phyloP scores from a whole-genome alignment of 2,888 invertebrate species.

The Tetheella fluctuosa region DNA sequence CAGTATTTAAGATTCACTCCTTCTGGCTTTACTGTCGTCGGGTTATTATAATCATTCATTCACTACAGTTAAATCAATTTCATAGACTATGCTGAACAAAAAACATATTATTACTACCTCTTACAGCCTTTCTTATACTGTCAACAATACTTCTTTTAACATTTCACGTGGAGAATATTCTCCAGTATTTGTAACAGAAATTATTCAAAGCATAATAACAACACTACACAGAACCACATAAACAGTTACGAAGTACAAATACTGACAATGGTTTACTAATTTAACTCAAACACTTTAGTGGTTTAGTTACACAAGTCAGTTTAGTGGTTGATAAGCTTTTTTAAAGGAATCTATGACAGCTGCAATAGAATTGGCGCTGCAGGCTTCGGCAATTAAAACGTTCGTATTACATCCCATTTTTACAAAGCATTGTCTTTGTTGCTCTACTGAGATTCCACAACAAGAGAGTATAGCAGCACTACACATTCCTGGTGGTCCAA shows the following conservation, averaged over 20 bases:
- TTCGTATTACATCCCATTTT: conserved; percentile 48
- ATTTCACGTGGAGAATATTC: conserved; percentile 35
- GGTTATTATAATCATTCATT: no score
- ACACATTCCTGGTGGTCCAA: conserved; percentile 46
- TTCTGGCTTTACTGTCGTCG: not conserved
- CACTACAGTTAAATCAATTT: no score
- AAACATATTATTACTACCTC: no score
- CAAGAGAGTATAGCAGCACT: conserved; percentile 64
- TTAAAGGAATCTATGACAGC: conserved; percentile 53
- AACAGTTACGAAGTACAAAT: conserved; percentile 37
- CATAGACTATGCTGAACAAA: no score
- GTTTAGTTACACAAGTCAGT: no score
- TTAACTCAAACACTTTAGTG: conserved; percentile 14
- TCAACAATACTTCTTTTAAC: conserved; percentile 27
- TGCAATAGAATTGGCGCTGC: conserved; percentile 44
- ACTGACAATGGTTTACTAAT: conserved; percentile 43
- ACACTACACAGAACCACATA: conserved; percentile 27
- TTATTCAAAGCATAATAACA: not conserved
- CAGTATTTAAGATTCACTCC: not conserved
- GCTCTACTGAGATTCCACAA: conserved; percentile 43
- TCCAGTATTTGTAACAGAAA: not conserved
- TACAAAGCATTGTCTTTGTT: conserved; percentile 54
- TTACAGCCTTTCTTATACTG: conserved; percentile 3
- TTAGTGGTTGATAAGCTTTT: conserved; percentile 52
- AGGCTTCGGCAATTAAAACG: conserved; percentile 45